phyloP scores from a whole-genome alignment of 2,797 vertebrate species.

The Dallia pectoralis region DNA sequence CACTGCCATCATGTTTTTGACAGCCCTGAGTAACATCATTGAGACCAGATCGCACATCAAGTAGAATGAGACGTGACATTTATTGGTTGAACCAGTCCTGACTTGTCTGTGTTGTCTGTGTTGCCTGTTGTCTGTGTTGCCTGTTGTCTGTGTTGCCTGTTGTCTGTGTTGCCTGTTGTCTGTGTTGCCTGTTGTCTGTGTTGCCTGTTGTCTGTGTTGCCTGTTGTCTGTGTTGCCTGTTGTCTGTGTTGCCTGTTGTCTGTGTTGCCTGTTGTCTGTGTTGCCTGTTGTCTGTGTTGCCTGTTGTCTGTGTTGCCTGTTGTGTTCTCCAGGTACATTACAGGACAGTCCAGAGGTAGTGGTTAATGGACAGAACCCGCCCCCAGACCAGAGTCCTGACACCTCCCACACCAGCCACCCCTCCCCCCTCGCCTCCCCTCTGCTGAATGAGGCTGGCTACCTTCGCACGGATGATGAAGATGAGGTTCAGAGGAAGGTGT shows the following conservation, averaged over 20 bases:
- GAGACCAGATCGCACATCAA: neutral
- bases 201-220: neutral
- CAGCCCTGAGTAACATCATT: neutral
- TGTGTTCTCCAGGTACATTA: constrained; percentile 70
- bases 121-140: neutral
- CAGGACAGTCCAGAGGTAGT: constrained; percentile 67
- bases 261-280: neutral
- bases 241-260: neutral
- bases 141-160: neutral
- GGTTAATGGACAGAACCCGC: constrained; percentile 64
- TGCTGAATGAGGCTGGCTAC: constrained; percentile 84
- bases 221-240: neutral
- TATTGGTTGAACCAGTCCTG: constrained; percentile 4
- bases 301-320: constrained; percentile 15
- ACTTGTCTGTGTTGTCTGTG: neutral
- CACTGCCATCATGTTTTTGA: too few relatives aligned
- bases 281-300: neutral
- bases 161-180: neutral
- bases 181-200: neutral
- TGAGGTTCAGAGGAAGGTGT: constrained; percentile 91
- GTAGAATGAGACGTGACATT: neutral
- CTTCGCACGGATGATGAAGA: constrained; percentile 90
- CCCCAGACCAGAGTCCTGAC: constrained; percentile 79
- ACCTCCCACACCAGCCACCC: constrained; percentile 85
- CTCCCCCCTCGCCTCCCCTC: constrained; percentile 89